A percentile compares a stretch with the other conserved stretches of the same genome.
These are phyloP conservation scores for Ameiurus melas DNA, from an alignment of 2,113 vertebrate genomes.

Conservation along the genomic window DNA sequence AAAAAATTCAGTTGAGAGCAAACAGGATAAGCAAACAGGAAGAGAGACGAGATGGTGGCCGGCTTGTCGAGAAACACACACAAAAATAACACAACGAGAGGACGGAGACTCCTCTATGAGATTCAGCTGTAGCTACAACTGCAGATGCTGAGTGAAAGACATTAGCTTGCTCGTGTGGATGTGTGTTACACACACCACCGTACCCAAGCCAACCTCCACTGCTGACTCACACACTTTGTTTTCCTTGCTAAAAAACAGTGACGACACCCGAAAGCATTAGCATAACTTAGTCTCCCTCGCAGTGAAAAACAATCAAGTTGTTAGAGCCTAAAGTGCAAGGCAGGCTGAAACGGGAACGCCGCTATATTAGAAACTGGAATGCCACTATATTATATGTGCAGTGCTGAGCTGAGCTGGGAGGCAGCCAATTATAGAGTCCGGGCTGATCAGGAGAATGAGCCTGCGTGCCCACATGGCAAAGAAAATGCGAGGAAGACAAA, in stretches of 20 bases:
- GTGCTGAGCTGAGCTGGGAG: conserved; percentile 58
- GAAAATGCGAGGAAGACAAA: conserved; percentile 18
- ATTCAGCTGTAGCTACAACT: conserved; percentile 31
- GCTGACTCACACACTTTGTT: conserved; percentile 55
- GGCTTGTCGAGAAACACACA: conserved; percentile 13
- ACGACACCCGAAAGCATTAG: conserved; percentile 64
- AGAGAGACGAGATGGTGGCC: neutral
- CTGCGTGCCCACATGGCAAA: conserved; percentile 25
- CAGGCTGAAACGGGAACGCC: conserved; percentile 66
- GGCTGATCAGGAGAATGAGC: conserved; percentile 66
- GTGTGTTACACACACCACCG: conserved; percentile 30
- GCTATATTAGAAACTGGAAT: conserved; percentile 63
- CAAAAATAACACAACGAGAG: conserved; percentile 20
- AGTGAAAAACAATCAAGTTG: conserved; percentile 70
- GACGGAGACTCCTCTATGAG: conserved; percentile 35
- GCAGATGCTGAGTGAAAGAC: conserved; percentile 35
- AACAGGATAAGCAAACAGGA: neutral
- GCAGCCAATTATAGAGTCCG: conserved; percentile 67
- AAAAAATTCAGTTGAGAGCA: conserved; percentile 24
- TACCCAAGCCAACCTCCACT: conserved; percentile 31
- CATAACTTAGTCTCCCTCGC: conserved; percentile 60
- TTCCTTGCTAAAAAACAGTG: conserved; percentile 62
- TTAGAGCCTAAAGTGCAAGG: conserved; percentile 74
- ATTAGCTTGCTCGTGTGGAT: conserved; percentile 23
- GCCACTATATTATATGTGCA: conserved; percentile 55